Evolutionary conservation across 2,113 vertebrate genomes (phyloP).

Genomic region (Brachionichthys hirsutus): DNA sequence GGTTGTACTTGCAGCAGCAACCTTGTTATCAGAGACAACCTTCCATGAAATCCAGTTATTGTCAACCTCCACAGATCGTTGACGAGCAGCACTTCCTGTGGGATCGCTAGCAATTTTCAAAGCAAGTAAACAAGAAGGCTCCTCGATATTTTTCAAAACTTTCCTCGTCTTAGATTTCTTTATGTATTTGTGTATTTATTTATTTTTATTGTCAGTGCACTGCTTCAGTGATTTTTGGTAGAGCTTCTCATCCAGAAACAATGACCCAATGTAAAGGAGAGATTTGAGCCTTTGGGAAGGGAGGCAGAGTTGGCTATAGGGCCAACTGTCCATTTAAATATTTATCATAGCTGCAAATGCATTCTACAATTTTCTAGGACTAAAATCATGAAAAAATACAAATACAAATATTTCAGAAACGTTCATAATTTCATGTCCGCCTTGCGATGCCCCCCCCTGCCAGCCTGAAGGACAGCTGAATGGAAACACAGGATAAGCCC

Average conservation of each 20-base stretch:
- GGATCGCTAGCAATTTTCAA: slow-evolving; percentile 7
- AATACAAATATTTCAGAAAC: slow-evolving; percentile 19
- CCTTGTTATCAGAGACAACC: slow-evolving; percentile 12
- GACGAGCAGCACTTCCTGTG: not conserved
- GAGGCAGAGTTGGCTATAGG: not conserved
- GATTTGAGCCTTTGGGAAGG: no score
- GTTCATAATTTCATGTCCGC: not conserved
- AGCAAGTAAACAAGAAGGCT: slow-evolving; percentile 1
- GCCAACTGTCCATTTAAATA: slow-evolving; percentile 31
- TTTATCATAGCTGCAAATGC: slow-evolving; percentile 20
- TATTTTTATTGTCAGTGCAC: not conserved
- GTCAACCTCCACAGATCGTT: slow-evolving; percentile 2
- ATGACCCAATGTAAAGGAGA: no score
- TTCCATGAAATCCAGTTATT: slow-evolving; percentile 11
- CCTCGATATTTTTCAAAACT: slow-evolving; percentile 8
- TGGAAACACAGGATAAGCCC: slow-evolving; percentile 53
- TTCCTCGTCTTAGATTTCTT: slow-evolving; percentile 11
- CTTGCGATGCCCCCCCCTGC: not conserved
- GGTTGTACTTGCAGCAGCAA: slow-evolving; percentile 1
- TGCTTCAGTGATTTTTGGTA: slow-evolving; percentile 4
- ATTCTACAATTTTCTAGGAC: not conserved
- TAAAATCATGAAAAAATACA: slow-evolving; percentile 16
- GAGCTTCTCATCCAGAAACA: not conserved
- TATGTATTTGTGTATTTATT: no score
- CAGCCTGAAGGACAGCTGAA: slow-evolving; percentile 26